Evolutionary conservation across 2,888 invertebrate genomes (phyloP).

Genomic region (Deladenus siricidicola): DNA sequence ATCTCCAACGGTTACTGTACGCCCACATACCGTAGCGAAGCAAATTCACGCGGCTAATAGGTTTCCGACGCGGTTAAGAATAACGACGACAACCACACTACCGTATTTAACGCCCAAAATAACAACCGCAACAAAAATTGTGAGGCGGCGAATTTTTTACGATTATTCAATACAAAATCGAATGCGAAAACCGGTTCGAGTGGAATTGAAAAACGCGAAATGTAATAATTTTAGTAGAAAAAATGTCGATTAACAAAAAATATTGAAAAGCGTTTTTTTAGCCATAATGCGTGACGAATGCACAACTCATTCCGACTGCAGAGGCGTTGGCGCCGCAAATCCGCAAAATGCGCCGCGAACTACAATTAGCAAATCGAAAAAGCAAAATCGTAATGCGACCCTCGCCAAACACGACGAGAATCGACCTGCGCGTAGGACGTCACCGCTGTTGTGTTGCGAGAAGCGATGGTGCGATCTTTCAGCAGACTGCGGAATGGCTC

Average conservation of each 20-base stretch:
- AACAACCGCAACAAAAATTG: not conserved
- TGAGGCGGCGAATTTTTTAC: slow-evolving; percentile 18
- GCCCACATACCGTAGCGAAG: too few relatives aligned
- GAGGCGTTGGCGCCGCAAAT: slow-evolving; percentile 5
- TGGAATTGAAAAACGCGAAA: slow-evolving; percentile 32
- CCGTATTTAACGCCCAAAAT: too few relatives aligned
- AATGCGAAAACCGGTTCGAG: slow-evolving; percentile 27
- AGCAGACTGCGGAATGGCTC: slow-evolving; percentile 12
- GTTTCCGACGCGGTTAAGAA: too few relatives aligned
- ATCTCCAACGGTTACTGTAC: too few relatives aligned
- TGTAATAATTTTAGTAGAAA: slow-evolving; percentile 2
- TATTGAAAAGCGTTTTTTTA: slow-evolving; percentile 9
- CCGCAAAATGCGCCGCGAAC: not conserved
- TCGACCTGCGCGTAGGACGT: not conserved
- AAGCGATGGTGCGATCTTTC: slow-evolving; percentile 31
- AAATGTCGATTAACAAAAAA: not conserved
- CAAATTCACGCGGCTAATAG: too few relatives aligned
- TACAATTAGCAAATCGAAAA: not conserved
- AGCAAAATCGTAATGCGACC: too few relatives aligned
- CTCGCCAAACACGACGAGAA: not conserved
- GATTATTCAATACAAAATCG: slow-evolving; percentile 37
- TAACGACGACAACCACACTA: too few relatives aligned
- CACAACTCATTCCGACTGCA: slow-evolving; percentile 18
- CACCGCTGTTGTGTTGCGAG: slow-evolving; percentile 31
- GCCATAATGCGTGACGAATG: slow-evolving; percentile 31